These are phyloP conservation scores for Sebastolobus altivelis DNA, from an alignment of 2,797 vertebrate species.

Conservation along the genomic window DNA sequence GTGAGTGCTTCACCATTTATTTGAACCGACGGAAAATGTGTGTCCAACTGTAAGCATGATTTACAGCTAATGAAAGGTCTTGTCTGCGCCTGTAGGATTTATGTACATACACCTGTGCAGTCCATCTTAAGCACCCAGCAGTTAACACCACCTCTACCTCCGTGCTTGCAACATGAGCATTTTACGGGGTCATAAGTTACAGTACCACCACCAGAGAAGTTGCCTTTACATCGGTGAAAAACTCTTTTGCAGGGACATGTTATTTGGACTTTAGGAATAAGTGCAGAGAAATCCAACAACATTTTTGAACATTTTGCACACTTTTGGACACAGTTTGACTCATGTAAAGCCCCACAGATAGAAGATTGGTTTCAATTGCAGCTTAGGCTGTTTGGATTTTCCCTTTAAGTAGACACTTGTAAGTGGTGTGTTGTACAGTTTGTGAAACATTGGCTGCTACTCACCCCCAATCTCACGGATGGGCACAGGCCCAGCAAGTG, in stretches of 20 bases:
- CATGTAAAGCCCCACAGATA: neutral
- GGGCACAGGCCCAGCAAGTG: slow-evolving; percentile 84
- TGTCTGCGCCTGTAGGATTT: slow-evolving; percentile 82
- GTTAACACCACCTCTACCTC: slow-evolving; percentile 53
- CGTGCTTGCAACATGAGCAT: slow-evolving; percentile 68
- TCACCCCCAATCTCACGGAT: slow-evolving; percentile 89
- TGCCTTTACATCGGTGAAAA: slow-evolving; percentile 4
- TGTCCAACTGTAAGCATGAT: slow-evolving; percentile 67
- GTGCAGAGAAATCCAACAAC: neutral
- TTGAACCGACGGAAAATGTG: slow-evolving; percentile 24
- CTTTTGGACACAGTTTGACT: neutral
- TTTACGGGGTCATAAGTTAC: slow-evolving; percentile 68
- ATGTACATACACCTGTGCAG: slow-evolving; percentile 75
- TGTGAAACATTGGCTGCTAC: slow-evolving; percentile 40
- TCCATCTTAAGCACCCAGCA: slow-evolving; percentile 51
- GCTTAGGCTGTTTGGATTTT: neutral
- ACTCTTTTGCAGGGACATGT: neutral
- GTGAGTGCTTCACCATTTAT: neutral
- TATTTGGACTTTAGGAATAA: neutral
- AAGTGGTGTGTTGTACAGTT: neutral
- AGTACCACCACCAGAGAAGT: slow-evolving; percentile 18
- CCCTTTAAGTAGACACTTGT: neutral
- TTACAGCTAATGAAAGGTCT: slow-evolving; percentile 79
- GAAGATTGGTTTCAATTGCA: neutral
- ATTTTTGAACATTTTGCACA: neutral